phyloP scores from a whole-genome alignment of 2,797 vertebrate species.

The Neosilurus mollespiculum region DNA sequence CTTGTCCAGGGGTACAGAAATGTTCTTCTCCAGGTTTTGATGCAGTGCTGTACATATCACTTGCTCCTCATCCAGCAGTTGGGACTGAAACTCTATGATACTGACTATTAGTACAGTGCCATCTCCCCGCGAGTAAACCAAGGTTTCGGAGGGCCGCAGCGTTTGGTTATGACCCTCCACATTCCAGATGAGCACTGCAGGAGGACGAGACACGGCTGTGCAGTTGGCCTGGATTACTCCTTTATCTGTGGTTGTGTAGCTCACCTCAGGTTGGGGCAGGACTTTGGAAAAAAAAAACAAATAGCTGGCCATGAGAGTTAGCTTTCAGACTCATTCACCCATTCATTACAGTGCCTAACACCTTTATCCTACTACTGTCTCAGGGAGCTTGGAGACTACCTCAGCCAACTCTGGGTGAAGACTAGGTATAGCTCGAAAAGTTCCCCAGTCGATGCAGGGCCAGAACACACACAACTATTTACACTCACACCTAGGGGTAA shows the following conservation, averaged over 20 bases:
- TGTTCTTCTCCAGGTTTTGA: slow-evolving; percentile 64
- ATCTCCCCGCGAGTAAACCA: slow-evolving; percentile 63
- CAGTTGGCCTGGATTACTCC: slow-evolving; percentile 76
- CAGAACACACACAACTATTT: too few relatives aligned
- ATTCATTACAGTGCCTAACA: too few relatives aligned
- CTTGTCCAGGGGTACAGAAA: slow-evolving; percentile 59
- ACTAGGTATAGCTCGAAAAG: too few relatives aligned
- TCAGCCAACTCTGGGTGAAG: too few relatives aligned
- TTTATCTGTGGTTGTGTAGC: slow-evolving; percentile 47
- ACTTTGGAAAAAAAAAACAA: slow-evolving; percentile 61
- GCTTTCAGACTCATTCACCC: neutral
- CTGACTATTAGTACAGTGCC: slow-evolving; percentile 72
- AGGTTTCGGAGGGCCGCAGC: slow-evolving; percentile 61
- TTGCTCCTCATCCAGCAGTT: slow-evolving; percentile 56
- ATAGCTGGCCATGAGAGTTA: neutral
- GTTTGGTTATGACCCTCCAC: slow-evolving; percentile 66
- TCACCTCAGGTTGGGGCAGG: slow-evolving; percentile 71
- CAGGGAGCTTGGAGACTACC: too few relatives aligned
- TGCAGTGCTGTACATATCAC: slow-evolving; percentile 72
- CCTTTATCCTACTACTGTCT: too few relatives aligned
- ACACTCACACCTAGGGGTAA: too few relatives aligned
- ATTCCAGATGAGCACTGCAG: slow-evolving; percentile 68
- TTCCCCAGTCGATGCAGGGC: too few relatives aligned
- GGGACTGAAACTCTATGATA: slow-evolving; percentile 65
- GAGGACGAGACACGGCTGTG: slow-evolving; percentile 69